These are phyloP conservation scores for Alcis repandata DNA, from an alignment of 2,888 invertebrate genomes.

Conservation along the genomic window DNA sequence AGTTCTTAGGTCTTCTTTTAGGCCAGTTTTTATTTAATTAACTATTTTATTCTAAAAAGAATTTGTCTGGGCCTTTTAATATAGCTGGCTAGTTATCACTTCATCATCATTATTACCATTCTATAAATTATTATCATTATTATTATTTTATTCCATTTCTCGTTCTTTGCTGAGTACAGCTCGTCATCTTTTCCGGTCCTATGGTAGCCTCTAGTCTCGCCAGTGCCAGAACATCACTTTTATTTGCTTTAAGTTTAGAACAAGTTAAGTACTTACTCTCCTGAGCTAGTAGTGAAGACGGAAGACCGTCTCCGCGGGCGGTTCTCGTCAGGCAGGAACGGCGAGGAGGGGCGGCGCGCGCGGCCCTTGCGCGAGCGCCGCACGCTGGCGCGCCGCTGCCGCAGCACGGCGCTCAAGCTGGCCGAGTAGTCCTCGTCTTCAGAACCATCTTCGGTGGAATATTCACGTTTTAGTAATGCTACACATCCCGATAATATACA, in stretches of 20 bases:
- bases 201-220: no score
- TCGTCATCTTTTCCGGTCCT: no score
- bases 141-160: no score
- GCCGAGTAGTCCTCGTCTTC: constrained; percentile 95
- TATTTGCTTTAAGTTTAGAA: background rate
- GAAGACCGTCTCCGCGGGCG: constrained; percentile 75
- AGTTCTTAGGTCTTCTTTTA: no score
- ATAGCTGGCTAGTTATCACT: no score
- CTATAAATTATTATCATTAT: no score
- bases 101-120: no score
- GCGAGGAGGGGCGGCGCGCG: constrained; percentile 87
- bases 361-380: constrained; percentile 89
- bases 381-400: constrained; percentile 91
- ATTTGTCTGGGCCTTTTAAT: background rate
- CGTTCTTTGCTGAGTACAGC: no score
- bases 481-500: no score
- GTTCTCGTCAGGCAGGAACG: constrained; percentile 78
- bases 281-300: constrained; percentile 94
- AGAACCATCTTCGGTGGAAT: constrained; percentile 75
- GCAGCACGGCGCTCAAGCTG: constrained; percentile 93
- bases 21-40: no score
- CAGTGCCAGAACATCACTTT: background rate
- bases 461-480: background rate
- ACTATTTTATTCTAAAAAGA: background rate
- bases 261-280: constrained; percentile 88